phyloP scores from a whole-genome alignment of 2,888 invertebrate genomes.

The Disparrhopalites patrizii region DNA sequence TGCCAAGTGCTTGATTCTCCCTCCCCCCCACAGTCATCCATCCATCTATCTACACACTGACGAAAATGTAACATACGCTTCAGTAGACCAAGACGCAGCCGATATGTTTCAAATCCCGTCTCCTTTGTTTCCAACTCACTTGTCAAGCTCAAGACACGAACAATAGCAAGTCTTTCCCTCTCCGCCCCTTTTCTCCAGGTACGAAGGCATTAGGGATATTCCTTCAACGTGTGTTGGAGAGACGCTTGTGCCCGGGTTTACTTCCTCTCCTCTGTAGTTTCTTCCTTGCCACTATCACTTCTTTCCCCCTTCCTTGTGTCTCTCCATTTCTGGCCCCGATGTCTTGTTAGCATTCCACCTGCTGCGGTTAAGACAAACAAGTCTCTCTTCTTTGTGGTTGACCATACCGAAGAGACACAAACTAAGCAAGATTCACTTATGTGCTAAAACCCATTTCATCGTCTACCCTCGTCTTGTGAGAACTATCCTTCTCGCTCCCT shows the following conservation, averaged over 20 bases:
- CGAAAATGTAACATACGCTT: conserved; percentile 18
- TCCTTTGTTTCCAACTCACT: conserved; percentile 24
- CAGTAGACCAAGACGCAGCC: conserved; percentile 18
- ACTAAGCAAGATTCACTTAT: conserved; percentile 10
- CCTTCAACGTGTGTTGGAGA: too few species aligned
- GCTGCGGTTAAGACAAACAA: conserved; percentile 18
- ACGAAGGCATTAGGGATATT: neutral
- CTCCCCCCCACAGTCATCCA: conserved; percentile 26
- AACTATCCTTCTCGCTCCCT: neutral
- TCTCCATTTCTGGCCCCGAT: neutral
- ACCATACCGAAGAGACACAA: conserved; percentile 10
- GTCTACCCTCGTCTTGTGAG: neutral
- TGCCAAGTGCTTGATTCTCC: conserved; percentile 16
- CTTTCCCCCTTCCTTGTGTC: neutral
- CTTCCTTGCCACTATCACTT: neutral
- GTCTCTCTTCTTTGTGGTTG: conserved; percentile 20
- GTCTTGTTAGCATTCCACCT: conserved; percentile 17
- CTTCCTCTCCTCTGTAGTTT: neutral
- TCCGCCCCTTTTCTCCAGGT: neutral
- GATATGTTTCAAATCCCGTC: conserved; percentile 23
- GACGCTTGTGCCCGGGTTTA: too few species aligned
- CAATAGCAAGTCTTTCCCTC: conserved; percentile 13
- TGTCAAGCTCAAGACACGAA: conserved; percentile 24
- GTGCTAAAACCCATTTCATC: conserved; percentile 3
- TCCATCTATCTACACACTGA: conserved; percentile 20